A percentile compares a stretch with the other conserved stretches of the same genome.
phyloP scores from a whole-genome alignment of 2,113 vertebrate species.

The Grammomys dolichurus region DNA sequence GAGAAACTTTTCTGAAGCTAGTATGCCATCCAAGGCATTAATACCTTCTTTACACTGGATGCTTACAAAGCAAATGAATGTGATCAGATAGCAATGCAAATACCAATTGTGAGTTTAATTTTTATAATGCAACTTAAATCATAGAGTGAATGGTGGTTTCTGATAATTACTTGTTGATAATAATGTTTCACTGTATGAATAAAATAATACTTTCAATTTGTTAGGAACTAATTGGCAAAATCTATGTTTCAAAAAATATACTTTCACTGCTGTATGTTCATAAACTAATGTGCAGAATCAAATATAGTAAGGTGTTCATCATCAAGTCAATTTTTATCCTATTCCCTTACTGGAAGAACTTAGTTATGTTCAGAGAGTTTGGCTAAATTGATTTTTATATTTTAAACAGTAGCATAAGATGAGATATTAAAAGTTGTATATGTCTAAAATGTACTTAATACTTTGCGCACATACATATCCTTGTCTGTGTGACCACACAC shows the following conservation, averaged over 20 bases:
- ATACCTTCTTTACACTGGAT: neutral
- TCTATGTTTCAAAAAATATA: neutral
- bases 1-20: neutral
- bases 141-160: neutral
- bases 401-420: neutral
- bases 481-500: no score
- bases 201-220: neutral
- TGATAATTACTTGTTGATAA: neutral
- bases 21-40: neutral
- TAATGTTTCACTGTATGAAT: neutral
- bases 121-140: neutral
- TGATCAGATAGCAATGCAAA: neutral
- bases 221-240: neutral
- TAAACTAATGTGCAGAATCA: neutral
- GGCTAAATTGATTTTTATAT: neutral
- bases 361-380: neutral
- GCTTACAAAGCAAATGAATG: neutral
- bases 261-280: neutral
- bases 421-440: neutral
- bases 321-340: neutral
- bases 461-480: neutral
- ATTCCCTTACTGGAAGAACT: neutral
- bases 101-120: neutral
- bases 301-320: neutral
- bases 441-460: neutral